Conservation (phyloP, 2,797 vertebrate genomes). For the Antrozous pallidus region DNA sequence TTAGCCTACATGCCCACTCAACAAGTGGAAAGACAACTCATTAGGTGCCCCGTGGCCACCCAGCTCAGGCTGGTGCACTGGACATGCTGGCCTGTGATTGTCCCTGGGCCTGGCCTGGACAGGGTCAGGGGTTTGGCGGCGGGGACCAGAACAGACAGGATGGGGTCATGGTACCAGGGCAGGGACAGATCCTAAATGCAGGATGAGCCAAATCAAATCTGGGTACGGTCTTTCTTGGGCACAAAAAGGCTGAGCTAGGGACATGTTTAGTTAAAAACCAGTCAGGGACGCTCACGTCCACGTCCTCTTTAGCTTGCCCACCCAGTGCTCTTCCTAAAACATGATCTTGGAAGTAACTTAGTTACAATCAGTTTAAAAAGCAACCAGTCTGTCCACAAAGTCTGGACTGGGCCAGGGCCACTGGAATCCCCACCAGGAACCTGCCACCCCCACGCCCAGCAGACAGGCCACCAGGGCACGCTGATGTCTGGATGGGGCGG, state of each 20-base stretch:
- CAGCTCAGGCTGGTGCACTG: neutral
- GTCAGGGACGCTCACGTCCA: neutral
- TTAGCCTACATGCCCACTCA: neutral
- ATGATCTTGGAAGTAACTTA: neutral
- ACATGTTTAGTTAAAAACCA: neutral
- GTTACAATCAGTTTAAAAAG: neutral
- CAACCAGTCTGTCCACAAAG: fast-evolving
- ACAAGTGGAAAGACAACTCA: neutral
- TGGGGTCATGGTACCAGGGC: neutral
- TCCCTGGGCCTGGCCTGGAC: neutral
- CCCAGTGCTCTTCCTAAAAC: neutral
- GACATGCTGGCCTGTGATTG: neutral
- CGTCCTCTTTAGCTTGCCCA: neutral
- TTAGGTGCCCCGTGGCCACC: neutral
- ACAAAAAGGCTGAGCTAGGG: neutral
- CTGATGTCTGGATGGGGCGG: neutral
- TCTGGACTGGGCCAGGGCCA: neutral
- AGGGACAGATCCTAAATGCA: neutral
- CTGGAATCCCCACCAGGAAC: neutral
- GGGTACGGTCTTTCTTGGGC: neutral
- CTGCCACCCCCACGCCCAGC: neutral
- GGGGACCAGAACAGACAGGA: neutral
- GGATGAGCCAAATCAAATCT: neutral
- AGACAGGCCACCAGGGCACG: neutral
- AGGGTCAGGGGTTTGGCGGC: neutral